Evolutionary conservation across 2,888 invertebrate genomes (phyloP), one percentile per base, ranked within the genome.

Genomic region (Lithophane semibrunnea): DNA sequence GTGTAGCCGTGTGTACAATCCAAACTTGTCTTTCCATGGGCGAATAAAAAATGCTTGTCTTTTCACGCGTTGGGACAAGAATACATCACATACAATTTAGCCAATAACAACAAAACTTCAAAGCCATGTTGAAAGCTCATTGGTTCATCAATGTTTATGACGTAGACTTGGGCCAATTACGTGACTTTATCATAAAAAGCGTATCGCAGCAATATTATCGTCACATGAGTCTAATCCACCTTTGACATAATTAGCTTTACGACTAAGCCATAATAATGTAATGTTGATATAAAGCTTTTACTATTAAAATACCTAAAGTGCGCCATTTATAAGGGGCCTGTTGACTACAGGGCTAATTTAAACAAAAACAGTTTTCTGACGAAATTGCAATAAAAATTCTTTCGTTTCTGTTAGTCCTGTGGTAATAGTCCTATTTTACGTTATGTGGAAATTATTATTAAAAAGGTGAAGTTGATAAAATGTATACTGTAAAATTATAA

Each of bases 181-280:
- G 67, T 68, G 60, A 37, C 18, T 47, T 37, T 75, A 24, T 60
- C 44, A 54, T 44, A 37, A 42, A n/a, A 66, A 60, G 29, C 71
- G 56, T 69, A 24, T 52, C 44, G 8, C 77, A 54, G 64, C 58
- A 71, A 61, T 80, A 68, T 54, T 65, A 69, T 83, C 54, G 42
- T 79, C 64, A 21, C 29, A 54, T 52, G 69, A 81, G 76, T 77
- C 60, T 49, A n/a, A 85, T 66, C 82, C 73, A 84, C 79, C 84
- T 63, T 77, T 64, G 81, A 81, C 72, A 80, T 82, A 74, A 76
- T 82, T 87, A 89, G 89, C 78, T 88, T 87, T 88, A 87, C 78
- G 79, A 77, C 67, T 79, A 86, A 84, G 90, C 89, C 90, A 89
- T 90, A 90, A 86, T 89, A 87, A 76, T 77, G 68, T 86, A 77